phyloP scores from a whole-genome alignment of 1,140 invertebrate species.

The Charaxes varanes region DNA sequence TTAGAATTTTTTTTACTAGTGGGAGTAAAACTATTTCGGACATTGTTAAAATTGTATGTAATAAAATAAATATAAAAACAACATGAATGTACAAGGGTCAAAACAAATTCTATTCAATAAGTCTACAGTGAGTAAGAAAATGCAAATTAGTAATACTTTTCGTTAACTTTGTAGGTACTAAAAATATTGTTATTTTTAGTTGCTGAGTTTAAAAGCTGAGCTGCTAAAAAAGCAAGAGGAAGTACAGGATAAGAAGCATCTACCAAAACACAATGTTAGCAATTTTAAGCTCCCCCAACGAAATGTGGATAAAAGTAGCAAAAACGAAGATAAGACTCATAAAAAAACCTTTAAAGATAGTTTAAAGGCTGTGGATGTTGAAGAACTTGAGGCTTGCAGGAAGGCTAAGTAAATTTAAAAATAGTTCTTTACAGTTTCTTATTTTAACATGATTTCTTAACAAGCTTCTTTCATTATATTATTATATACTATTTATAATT shows the following conservation, averaged over 20 bases:
- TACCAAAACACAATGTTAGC: conserved; percentile 59
- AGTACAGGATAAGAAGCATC: conserved; percentile 77
- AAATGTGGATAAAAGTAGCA: conserved; percentile 26
- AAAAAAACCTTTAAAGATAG: conserved; percentile 51
- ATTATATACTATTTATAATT: background rate
- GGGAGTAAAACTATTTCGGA: background rate
- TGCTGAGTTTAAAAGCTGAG: conserved; percentile 84
- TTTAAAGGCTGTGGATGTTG: conserved; percentile 69
- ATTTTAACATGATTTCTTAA: conserved; percentile 7
- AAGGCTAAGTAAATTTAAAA: conserved; percentile 81
- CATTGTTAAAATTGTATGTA: background rate
- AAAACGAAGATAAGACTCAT: conserved; percentile 23
- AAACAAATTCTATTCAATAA: conserved; percentile 69
- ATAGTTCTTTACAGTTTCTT: conserved; percentile 8
- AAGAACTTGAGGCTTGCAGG: conserved; percentile 70
- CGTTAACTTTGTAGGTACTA: background rate
- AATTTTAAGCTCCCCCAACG: conserved; percentile 46
- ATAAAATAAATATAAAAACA: conserved; percentile 4
- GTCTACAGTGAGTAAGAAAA: conserved; percentile 50
- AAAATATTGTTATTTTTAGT: conserved; percentile 43
- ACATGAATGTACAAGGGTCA: conserved; percentile 52
- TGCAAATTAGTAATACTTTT: background rate
- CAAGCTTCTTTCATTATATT: background rate
- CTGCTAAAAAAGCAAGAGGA: conserved; percentile 85
- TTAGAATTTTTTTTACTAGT: too few species aligned